phyloP scores from a whole-genome alignment of 2,797 vertebrate species.

The Acanthiza pusilla region DNA sequence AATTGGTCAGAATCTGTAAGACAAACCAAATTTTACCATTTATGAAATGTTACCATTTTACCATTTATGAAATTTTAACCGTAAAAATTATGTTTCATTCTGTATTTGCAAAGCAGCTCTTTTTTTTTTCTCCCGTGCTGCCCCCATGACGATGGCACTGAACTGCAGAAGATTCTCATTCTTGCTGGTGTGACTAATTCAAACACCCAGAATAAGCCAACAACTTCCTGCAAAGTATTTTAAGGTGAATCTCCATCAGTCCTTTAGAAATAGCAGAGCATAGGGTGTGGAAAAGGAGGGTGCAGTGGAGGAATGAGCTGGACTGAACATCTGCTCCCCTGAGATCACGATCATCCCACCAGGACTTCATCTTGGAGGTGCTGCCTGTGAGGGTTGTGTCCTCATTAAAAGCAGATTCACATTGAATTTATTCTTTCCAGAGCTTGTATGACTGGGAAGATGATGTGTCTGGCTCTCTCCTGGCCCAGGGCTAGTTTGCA shows the following conservation, averaged over 20 bases:
- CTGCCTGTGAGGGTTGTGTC: background rate
- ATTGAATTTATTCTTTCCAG: background rate
- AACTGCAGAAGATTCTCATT: background rate
- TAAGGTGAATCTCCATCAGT: background rate
- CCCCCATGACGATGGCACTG: accelerated
- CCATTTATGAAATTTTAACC: too few relatives aligned
- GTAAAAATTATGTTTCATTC: background rate
- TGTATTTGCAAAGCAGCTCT: background rate
- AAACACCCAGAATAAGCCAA: background rate
- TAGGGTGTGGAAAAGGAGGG: background rate
- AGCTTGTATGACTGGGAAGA: background rate
- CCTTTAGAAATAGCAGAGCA: background rate
- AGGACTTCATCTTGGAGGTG: background rate
- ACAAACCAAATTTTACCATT: background rate
- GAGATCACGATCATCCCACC: background rate
- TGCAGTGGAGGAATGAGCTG: background rate
- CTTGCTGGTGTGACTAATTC: background rate
- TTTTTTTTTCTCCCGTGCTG: background rate
- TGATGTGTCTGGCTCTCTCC: background rate
- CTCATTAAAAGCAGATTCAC: background rate
- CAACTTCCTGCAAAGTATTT: background rate
- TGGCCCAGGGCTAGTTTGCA: background rate
- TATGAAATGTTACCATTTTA: background rate
- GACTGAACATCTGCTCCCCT: background rate
- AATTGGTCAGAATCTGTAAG: accelerated